These are phyloP conservation scores for Aegotheles bennettii DNA, from an alignment of 2,113 vertebrate species.

Conservation along the genomic window DNA sequence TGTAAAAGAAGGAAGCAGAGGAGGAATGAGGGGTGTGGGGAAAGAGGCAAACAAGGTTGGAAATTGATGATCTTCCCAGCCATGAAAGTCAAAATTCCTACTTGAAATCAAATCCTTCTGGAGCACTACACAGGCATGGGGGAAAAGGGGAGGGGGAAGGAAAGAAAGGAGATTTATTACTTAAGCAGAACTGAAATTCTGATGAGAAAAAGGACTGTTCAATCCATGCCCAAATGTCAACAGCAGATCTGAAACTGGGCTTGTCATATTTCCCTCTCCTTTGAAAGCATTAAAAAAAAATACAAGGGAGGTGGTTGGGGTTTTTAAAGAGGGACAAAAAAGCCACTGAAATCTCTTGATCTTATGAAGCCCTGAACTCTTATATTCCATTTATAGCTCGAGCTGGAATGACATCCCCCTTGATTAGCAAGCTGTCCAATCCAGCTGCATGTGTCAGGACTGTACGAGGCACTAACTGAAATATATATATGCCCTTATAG, in stretches of 20 bases:
- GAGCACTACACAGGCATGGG: conserved; percentile 16
- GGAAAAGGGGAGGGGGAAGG: background rate
- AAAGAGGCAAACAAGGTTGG: conserved; percentile 20
- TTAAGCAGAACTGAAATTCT: conserved; percentile 68
- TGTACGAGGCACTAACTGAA: conserved; percentile 79
- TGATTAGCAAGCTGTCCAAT: conserved; percentile 80
- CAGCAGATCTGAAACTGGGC: background rate
- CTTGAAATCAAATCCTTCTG: conserved; percentile 70
- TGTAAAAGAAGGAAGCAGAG: conserved; percentile 60
- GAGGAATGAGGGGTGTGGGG: background rate
- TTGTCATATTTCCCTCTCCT: conserved; percentile 36
- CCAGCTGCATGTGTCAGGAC: conserved; percentile 77
- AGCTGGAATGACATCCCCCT: conserved; percentile 80
- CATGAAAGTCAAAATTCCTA: conserved; percentile 67
- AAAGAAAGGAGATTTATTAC: conserved; percentile 65
- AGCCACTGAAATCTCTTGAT: conserved; percentile 42
- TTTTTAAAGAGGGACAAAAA: background rate
- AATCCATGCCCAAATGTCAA: conserved; percentile 17
- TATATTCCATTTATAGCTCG: conserved; percentile 84
- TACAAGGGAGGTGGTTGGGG: background rate
- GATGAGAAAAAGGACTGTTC: conserved; percentile 47
- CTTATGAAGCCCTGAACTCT: conserved; percentile 71
- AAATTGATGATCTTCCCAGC: conserved; percentile 55
- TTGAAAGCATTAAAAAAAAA: background rate
- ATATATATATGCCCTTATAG: conserved; percentile 83